phyloP scores from a whole-genome alignment of 2,797 vertebrate genomes.

The Petrocephalus sullivani region DNA sequence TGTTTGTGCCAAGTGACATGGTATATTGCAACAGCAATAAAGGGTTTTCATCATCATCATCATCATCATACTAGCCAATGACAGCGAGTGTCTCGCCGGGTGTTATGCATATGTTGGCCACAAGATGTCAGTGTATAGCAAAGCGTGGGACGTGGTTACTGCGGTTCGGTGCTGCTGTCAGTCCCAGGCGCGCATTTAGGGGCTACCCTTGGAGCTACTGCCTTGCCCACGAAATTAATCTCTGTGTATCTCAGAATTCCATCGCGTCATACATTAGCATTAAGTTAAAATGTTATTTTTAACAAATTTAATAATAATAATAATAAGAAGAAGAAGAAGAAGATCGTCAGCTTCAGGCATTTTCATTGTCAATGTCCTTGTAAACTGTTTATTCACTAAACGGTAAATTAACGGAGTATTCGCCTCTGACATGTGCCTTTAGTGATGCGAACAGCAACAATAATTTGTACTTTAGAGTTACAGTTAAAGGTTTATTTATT shows the following conservation, averaged over 20 bases:
- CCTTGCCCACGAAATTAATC: not conserved
- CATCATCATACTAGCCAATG: too few relatives aligned
- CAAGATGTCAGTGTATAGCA: not conserved
- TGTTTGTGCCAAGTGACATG: too few relatives aligned
- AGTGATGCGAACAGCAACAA: not conserved
- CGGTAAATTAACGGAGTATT: not conserved
- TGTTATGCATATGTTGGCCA: not conserved
- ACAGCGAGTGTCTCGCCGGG: not conserved
- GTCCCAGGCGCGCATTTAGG: not conserved
- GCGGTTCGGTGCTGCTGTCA: not conserved
- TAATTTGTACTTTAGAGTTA: not conserved
- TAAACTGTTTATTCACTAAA: not conserved
- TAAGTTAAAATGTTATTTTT: not conserved
- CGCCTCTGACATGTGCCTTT: not conserved
- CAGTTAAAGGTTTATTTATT: not conserved
- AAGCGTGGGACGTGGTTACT: not conserved
- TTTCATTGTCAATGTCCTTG: not conserved
- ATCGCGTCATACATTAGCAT: not conserved
- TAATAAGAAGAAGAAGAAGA: not conserved
- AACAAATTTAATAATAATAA: not conserved
- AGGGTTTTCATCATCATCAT: too few relatives aligned
- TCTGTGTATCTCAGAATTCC: not conserved
- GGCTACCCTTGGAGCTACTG: not conserved
- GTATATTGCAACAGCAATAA: too few relatives aligned
- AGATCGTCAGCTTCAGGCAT: not conserved